Evolutionary conservation across 2,888 invertebrate genomes (phyloP), one percentile per base, ranked within the genome.

Genomic region (Diarsia brunnea): DNA sequence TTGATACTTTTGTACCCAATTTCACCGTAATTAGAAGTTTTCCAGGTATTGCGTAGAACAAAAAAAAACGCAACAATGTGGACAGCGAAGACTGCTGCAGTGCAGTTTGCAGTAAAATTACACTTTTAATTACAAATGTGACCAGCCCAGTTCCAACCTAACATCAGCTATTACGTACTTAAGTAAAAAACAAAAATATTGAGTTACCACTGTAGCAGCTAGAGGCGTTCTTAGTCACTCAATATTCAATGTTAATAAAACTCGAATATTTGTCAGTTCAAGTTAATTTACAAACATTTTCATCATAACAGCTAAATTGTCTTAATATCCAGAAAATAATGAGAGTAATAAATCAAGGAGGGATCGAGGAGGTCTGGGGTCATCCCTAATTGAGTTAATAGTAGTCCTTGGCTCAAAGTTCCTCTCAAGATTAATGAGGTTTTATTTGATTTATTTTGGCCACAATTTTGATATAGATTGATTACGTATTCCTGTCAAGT

Each of bases 351-450:
- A 83, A 73, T 74, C 78, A 81, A 69, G 69, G 0, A 51, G 55
- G 71, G 49, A 51, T 71, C 11, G 71, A 71, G 70, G 55, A 69
- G 75, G 73, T 43, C 51, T 63, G 71, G 71, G 72, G 81, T 75
- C 81, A 78, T 78, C 53, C 58, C 47, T 81, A 83, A 83, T 74
- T 78, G 81, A 78, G 69, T 78, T 80, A 83, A 74, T 77, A 73
- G 64, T 58, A 69, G 45, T 71, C 72, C 73, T 72, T 69, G 73
- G 61, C 71, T 63, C 69, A 45, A 77, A 83, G 55, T 83, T 83
- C 68, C 58, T 65, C 76, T 74, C 53, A 72, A 75, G 82, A 79
- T 82, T 68, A 82, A 82, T 76, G 79, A 79, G 75, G 45, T 70
- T 79, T 75, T 72, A 82, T 82, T 75, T 69, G 58, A 79, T 79